Evolutionary conservation across 1,140 invertebrate species (phyloP), one percentile per base, ranked within the genome.

Genomic region (Rhynchophorus ferrugineus): DNA sequence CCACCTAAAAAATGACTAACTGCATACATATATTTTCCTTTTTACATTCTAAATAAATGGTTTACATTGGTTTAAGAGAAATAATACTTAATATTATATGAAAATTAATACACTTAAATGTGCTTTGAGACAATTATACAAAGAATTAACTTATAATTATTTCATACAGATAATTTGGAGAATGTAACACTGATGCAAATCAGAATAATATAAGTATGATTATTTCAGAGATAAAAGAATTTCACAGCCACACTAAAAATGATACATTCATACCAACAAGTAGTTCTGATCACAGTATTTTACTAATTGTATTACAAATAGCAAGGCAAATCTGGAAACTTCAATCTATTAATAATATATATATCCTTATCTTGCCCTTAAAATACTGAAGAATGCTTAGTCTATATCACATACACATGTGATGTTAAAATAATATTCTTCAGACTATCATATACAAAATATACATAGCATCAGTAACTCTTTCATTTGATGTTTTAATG

Each of bases 251-350:
- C 33, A 37, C 54, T n/a, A 39, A 43, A 37, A 43, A 50, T 50
- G 43, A 39, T 37, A 9, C 54, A 50, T 56, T 56, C 42, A 39
- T 49, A 42, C 47, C 39, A 29, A 44, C 41, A 45, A 50, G 53
- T 45, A 63, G 58, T 65, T 61, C 61, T 64, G 62, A 67, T 67
- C 65, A 67, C 65, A 67, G 63, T 62, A 58, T 65, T 64, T 63
- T 17, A 46, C 24, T 35, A 34, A 24, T 19, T 16, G 17, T 17
- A 17, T 46, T 35, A 34, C 11, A 34, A 36, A 46, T 34, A 17
- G 14, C 5, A 18, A 35, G 24, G 33, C 44, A 46, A 19, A 34
- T 13, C 33, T 34, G 18, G 14, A 44, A 14, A 44, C 2, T 13
- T 13, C 7, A 29, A 24, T 13, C 16, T 8, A 2, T 22, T n/a